Evolutionary conservation across 2,888 invertebrate genomes (phyloP), one percentile per base, ranked within the genome.

Genomic region (Perdita meconis): DNA sequence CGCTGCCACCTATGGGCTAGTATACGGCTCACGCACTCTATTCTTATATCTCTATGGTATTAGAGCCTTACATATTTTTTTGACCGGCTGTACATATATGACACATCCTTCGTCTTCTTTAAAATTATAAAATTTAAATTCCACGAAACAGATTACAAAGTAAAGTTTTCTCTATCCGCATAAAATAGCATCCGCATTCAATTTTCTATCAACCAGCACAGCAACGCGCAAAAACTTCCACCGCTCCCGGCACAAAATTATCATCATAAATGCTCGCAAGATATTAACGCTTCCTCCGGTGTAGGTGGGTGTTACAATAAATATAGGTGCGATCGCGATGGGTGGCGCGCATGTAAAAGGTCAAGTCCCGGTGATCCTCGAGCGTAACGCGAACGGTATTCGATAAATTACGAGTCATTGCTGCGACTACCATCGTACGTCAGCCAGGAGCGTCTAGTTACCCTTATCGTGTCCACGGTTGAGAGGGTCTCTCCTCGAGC

Each of bases 361-460:
- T 78, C 80, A 78, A 47, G 34, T 55, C 51, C 24, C 30, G 63
- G 24, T 57, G 70, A 65, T 74, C 55, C 79, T 53, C 55, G 47
- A 36, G 22, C 50, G 24, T 42, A 53, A 38, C 50, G 34, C 26
- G 30, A 66, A 65, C 24, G 34, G 79, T n/a, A n/a, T 53, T 19
- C 57, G 59, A 73, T 81, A 67, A 81, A 77, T 80, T 60, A 81
- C 74, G 55, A 77, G 64, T 36, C 42, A 60, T 36, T 34, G 63
- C 47, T 12, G 50, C 38, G 34, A 26, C 42, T 63, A 26, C 63
- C 12, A 26, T 59, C 75, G 72, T 73, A 70, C 64, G 72, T 76
- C 77, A 73, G 71, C 64, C 73, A 64, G 81, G 30, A 65, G 77
- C 65, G 57, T 36, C 73, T 80, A 78, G 80, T 80, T 81, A 80